Base-by-base conservation (phyloP, 2,797 vertebrate species). In the Enteromius afrohamiltoni region DNA sequence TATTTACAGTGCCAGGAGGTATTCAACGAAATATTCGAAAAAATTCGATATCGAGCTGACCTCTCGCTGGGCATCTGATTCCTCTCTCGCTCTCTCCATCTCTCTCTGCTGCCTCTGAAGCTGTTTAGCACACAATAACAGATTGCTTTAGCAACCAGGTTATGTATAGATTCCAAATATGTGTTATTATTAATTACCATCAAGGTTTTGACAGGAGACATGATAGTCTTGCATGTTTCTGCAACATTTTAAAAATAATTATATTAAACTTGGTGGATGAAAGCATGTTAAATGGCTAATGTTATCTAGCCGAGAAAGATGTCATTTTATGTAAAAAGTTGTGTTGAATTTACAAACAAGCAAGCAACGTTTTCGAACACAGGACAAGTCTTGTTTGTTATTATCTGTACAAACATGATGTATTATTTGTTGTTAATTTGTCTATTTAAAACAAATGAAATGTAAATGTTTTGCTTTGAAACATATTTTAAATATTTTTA, bases 1-100 rank as follows among this genome's bases (percentile, higher is more conserved):
- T 97, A 96, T 97, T 98, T 98, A 96, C 95, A 97, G 96, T 96
- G 97, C 98, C 97, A 98, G 96, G 96, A 97, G 97, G 97, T 98
- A 97, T 97, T 98, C 96, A 96, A 95, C 97, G 96, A 93, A 96
- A 97, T 95, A 95, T 97, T 96, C 95, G 93, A 93, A 95, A 83
- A 96, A 97, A 98, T 97, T 96, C 97, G 95, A 98, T 99, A 97
- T 90, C 88, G 86, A 88, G 93, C 95, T 98, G 97, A 99, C 97
- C 97, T 96, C 95, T 95, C 91, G 90, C 95, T 95, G 96, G 93
- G 94, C 96, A 94, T 95, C 94, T 94, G 95, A 92, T 95, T 95
- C 88, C 88, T 91, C 84, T 92, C 91, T 89, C 91, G 88, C 89
- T 92, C 90, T 88, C 82, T 73, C 85, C 75, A 34, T 83, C 47